phyloP scores from a whole-genome alignment of 2,797 vertebrate genomes.

The Sarcophilus harrisii region DNA sequence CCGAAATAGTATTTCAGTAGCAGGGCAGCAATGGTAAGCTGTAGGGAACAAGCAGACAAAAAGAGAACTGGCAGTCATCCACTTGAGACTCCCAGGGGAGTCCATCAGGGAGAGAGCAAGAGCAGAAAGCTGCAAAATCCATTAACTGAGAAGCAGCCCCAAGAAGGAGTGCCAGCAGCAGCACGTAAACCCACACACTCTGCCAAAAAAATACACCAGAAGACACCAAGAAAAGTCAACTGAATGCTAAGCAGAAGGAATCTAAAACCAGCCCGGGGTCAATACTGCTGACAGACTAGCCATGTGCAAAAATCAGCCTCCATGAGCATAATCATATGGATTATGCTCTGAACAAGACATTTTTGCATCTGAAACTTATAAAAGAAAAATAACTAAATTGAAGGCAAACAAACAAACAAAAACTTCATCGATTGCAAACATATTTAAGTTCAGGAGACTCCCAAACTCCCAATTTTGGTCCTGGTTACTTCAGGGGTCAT shows the following conservation, averaged over 20 bases:
- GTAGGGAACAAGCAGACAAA: not conserved
- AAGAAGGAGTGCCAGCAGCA: not conserved
- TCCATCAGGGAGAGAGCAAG: slow-evolving; percentile 20
- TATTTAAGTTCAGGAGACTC: not conserved
- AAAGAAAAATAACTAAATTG: not conserved
- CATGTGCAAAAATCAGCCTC: not conserved
- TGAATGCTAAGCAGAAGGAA: not conserved
- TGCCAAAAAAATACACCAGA: not conserved
- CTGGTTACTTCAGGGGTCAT: not conserved
- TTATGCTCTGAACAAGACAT: not conserved
- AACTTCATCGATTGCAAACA: not conserved
- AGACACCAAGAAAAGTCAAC: not conserved
- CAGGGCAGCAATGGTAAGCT: slow-evolving; percentile 18
- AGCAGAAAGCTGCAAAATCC: not conserved
- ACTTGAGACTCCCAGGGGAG: slow-evolving; percentile 1
- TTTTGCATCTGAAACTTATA: slow-evolving; percentile 28
- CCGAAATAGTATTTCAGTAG: slow-evolving; percentile 34
- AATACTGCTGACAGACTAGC: not conserved
- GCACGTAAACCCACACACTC: accelerated
- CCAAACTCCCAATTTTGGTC: not conserved
- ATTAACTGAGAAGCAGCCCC: not conserved
- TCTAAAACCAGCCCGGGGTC: not conserved
- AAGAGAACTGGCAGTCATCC: not conserved
- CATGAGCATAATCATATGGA: not conserved
- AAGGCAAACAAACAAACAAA: slow-evolving; percentile 36